Base-by-base conservation (phyloP, 2,797 vertebrate species). In the Esox masquinongy region DNA sequence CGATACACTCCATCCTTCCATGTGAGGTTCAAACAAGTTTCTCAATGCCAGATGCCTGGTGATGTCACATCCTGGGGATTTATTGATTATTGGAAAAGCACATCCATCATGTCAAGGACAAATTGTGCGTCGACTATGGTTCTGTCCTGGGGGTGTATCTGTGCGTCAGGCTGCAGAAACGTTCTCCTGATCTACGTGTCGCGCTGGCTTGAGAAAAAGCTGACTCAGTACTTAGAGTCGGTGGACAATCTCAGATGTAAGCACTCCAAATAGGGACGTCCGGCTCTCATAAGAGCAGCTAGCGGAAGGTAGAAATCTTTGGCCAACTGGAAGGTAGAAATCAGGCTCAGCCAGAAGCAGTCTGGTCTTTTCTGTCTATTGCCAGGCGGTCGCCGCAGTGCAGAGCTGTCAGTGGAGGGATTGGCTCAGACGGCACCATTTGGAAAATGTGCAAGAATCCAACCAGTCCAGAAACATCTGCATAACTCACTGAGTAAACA, bases 391-490 rank as follows among this genome's bases (percentile, higher is more conserved):
- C 56, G 15, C 0, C 34, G 24, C 3, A 73, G 74, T 75, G 26
- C n/a, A 24, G 73, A 70, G 59, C 75, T 1, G 73, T 83, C 82
- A 80, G 85, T 82, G 22, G 6, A 49, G 64, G 80, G 70, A 72
- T 1, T 74, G 72, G 74, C 71, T 6, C 77, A 76, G 69, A 24
- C 8, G n/a, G 53, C n/a, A 16, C n/a, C 53, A 59, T 22, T 22
- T 59, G n/a, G 53, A n/a, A 59, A 0, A 3, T 22, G n/a, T 22
- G 51, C n/a, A 9, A n/a, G n/a, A 22, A 59, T 2, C n/a, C 53
- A 59, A 59, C n/a, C 5, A 9, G 53, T 2, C n/a, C 19, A 22
- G n/a, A n/a, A 59, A 59, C 3, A 9, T 59, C n/a, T 1, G 7
- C 53, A 3, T 22, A 56, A 22, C 53, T 59, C 6, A n/a, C 53